phyloP scores from a whole-genome alignment of 2,113 vertebrate genomes.

The Gracilinanus agilis region DNA sequence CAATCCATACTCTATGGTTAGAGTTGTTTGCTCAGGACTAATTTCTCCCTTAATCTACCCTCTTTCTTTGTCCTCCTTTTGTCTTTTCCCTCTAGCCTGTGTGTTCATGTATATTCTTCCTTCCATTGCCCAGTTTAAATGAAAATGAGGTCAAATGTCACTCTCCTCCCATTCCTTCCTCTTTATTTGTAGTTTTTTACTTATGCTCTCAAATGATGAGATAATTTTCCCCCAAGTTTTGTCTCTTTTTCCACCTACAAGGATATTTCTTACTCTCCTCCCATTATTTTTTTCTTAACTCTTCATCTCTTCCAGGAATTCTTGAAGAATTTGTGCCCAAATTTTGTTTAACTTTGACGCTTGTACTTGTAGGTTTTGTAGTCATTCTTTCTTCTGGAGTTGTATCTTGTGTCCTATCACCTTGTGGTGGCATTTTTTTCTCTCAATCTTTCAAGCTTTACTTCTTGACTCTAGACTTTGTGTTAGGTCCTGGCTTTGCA shows the following conservation, averaged over 20 bases:
- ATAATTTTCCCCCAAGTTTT: not conserved
- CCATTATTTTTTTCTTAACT: not conserved
- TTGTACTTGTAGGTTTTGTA: not conserved
- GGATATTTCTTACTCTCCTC: not conserved
- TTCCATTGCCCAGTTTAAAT: not conserved
- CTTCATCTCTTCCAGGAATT: not conserved
- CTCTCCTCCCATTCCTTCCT: not conserved
- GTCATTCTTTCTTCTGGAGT: not conserved
- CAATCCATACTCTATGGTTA: not conserved
- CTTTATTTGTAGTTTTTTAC: not conserved
- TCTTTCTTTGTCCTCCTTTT: not conserved
- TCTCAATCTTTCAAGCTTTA: not conserved
- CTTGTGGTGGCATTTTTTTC: not conserved
- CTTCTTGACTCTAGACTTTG: not conserved
- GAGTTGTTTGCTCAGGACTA: not conserved
- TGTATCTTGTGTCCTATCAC: not conserved
- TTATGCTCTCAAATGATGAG: not conserved
- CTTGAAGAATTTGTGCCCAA: not conserved
- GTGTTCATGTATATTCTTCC: not conserved
- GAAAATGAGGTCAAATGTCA: not conserved
- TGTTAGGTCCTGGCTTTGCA: not conserved
- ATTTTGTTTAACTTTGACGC: not conserved
- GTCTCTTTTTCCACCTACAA: not conserved
- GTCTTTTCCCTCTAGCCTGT: not conserved
- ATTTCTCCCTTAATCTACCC: not conserved